Base-by-base conservation (phyloP, 2,113 vertebrate species). In the Silurus asotus region DNA sequence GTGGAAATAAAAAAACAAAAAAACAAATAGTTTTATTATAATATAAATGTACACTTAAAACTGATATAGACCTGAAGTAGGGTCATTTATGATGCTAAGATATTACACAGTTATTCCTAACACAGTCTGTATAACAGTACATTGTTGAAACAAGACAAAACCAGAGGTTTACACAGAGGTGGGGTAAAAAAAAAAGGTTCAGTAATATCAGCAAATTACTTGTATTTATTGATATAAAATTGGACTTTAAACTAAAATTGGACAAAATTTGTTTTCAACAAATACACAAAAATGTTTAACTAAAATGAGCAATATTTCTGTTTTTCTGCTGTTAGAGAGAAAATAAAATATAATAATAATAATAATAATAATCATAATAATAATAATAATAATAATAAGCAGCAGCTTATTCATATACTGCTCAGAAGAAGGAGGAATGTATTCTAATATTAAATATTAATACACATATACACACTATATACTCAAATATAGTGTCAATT, bases 391-490 rank as follows among this genome's bases (percentile, higher is more conserved):
- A 79, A 59, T 79, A 79, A 72, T 59, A 79, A 64, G 37, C 37
- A 56, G 55, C 55, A 56, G 55, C 13, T 9, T 56, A 13, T 13
- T 56, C 11, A 20, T 62, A 20, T 48, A 82, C 51, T 82, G 79
- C 58, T 55, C 56, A 25, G 23, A 55, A 78, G 14, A n/a, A 58
- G 55, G 76, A 78, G 76, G 76, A 81, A 70, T 51, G 53, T 74
- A 84, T 75, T 51, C 55, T 81, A n/a, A 67, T 81, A 72, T 72
- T 51, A 72, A 86, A 82, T 82, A 81, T 86, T 84, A 82, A 82
- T 79, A 79, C 76, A 88, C 56, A 80, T 55, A 23, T 64, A 78
- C 70, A 79, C 72, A 84, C 78, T 79, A 87, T 61, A 85, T 87
- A 64, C 74, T 87, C 76, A 86, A 69, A 83, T 79, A 67, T 49